Conservation (phyloP, 1,140 invertebrate genomes). For the Trichogramma pretiosum region DNA sequence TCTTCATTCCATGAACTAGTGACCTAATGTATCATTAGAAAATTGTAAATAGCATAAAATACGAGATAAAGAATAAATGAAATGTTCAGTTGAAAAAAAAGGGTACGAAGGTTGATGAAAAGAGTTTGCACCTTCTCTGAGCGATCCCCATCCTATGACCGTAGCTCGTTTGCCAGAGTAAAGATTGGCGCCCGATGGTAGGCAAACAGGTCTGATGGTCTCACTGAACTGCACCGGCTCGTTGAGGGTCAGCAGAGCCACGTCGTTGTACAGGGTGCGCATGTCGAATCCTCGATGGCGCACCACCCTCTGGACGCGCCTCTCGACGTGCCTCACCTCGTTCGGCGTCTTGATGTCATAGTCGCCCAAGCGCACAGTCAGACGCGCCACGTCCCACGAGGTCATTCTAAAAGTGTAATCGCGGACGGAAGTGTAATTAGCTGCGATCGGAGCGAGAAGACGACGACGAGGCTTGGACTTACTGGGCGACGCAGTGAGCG, state of each 20-base stretch:
- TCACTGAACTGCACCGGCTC: slow-evolving; percentile 65
- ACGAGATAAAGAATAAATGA: neutral
- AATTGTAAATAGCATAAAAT: too few species aligned
- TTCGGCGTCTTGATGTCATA: slow-evolving; percentile 67
- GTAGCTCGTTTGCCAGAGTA: slow-evolving; percentile 64
- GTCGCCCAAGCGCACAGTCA: slow-evolving; percentile 73
- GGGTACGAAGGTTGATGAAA: too few species aligned
- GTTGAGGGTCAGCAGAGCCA: slow-evolving; percentile 75
- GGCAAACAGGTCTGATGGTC: slow-evolving; percentile 72
- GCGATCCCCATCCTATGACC: slow-evolving; percentile 77
- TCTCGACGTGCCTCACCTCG: slow-evolving; percentile 66
- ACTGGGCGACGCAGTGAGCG: slow-evolving; percentile 86
- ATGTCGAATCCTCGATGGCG: slow-evolving; percentile 76
- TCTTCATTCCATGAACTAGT: neutral
- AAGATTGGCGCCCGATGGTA: slow-evolving; percentile 55
- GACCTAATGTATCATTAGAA: too few species aligned
- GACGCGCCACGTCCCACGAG: slow-evolving; percentile 72
- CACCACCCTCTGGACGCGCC: slow-evolving; percentile 70
- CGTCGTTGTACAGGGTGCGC: slow-evolving; percentile 77
- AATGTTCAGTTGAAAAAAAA: too few species aligned
- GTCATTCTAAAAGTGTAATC: slow-evolving; percentile 65
- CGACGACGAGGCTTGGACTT: slow-evolving; percentile 41
- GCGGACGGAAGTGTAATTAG: too few species aligned
- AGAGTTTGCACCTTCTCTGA: slow-evolving; percentile 68
- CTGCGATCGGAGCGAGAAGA: too few species aligned